A percentile compares a stretch with the other conserved stretches of the same genome.
Conservation (phyloP, 2,113 vertebrate genomes). For the Forbesichthys papilliferus region DNA sequence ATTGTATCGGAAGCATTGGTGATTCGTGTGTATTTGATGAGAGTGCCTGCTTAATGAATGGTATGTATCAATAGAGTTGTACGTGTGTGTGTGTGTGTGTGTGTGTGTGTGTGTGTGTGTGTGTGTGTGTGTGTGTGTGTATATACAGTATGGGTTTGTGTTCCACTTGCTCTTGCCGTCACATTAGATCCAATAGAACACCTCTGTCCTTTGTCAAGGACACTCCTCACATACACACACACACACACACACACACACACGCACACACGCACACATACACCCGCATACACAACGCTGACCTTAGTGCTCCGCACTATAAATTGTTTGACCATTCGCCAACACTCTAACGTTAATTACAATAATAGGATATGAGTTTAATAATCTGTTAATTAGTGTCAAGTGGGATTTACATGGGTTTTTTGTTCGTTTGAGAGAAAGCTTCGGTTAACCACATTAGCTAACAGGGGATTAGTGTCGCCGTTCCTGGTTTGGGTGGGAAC, state of each 20-base stretch:
- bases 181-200: too few species aligned
- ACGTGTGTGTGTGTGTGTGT: too few species aligned
- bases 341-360: slow-evolving; percentile 45
- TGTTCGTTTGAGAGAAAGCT: slow-evolving; percentile 21
- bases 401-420: slow-evolving; percentile 69
- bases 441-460: slow-evolving; percentile 69
- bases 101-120: too few species aligned
- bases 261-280: slow-evolving; percentile 22
- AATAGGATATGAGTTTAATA: slow-evolving; percentile 66
- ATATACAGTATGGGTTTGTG: too few species aligned
- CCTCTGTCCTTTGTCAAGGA: too few species aligned
- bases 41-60: too few species aligned
- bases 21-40: too few species aligned
- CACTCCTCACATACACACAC: too few species aligned
- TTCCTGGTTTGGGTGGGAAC: slow-evolving; percentile 1
- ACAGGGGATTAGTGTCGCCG: slow-evolving; percentile 44
- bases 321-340: slow-evolving; percentile 38
- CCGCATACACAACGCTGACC: slow-evolving; percentile 13
- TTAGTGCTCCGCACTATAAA: slow-evolving; percentile 17
- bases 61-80: too few species aligned
- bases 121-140: too few species aligned
- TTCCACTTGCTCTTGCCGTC: too few species aligned
- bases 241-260: background rate
- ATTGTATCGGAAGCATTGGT: too few species aligned
- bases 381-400: slow-evolving; percentile 73